Conservation (phyloP, 2,888 invertebrate species). For the Capitulum mitella region DNA sequence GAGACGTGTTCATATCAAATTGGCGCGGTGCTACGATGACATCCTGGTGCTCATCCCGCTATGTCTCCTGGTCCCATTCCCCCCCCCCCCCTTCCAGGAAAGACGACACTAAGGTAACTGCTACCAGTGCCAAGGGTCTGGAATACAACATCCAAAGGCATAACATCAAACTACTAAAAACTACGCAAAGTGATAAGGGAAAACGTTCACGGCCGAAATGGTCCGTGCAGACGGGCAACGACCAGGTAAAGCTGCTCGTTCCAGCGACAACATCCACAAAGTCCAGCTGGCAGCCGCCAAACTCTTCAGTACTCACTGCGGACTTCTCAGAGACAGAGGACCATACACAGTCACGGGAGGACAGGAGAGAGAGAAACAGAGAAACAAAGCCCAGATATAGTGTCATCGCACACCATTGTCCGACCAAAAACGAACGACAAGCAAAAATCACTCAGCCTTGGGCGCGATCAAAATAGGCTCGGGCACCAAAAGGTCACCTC, state of each 20-base stretch:
- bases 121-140: background rate
- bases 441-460: background rate
- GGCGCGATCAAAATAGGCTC: background rate
- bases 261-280: background rate
- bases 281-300: no score
- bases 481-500: background rate
- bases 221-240: background rate
- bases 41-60: background rate
- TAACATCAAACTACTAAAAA: background rate
- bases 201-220: background rate
- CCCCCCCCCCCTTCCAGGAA: background rate
- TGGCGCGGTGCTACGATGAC: background rate
- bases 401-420: background rate
- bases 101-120: background rate
- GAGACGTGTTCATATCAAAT: no score
- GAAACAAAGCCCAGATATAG: background rate
- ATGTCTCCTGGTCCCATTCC: background rate
- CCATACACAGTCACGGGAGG: background rate
- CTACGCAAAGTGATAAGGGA: constrained; percentile 6
- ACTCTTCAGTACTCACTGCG: constrained; percentile 20
- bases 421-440: background rate
- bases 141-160: background rate
- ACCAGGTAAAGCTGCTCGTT: background rate
- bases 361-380: background rate
- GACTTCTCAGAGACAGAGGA: background rate